Evolutionary conservation across 2,113 vertebrate species (phyloP).

Genomic region (Redunca redunca): DNA sequence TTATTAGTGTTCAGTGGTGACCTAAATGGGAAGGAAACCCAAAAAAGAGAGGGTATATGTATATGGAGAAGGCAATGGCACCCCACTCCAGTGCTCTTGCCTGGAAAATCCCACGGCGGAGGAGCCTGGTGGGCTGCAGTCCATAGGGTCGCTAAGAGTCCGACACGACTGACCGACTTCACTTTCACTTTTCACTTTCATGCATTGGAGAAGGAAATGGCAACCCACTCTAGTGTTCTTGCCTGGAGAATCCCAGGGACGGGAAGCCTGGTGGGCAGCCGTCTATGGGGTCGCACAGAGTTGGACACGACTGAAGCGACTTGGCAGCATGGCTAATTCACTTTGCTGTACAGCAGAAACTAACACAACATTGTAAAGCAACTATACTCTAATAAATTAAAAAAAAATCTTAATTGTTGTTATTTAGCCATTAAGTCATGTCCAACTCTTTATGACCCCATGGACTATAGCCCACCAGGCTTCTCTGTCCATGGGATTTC

Average conservation of each 20-base stretch:
- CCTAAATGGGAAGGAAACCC: background rate
- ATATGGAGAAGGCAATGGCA: background rate
- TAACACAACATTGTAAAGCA: background rate
- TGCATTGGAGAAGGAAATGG: no score
- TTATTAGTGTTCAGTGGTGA: background rate
- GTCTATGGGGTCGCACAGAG: fast-evolving
- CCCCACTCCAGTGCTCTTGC: no score
- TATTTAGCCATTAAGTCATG: background rate
- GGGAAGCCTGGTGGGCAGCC: no score
- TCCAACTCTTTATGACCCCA: background rate
- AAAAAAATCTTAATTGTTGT: background rate
- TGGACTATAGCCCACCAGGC: background rate
- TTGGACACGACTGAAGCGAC: no score
- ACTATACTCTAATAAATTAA: background rate
- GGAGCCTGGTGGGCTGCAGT: no score
- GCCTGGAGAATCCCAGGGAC: no score
- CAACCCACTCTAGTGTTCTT: no score
- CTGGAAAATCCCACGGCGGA: no score
- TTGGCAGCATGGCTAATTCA: background rate
- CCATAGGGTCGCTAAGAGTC: no score
- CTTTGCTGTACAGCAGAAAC: background rate
- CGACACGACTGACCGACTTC: no score
- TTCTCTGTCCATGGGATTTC: background rate
- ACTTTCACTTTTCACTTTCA: no score
- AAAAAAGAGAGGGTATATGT: background rate